Evolutionary conservation across 1,140 invertebrate genomes (phyloP).

Genomic region (Drosophila pseudoobscura): DNA sequence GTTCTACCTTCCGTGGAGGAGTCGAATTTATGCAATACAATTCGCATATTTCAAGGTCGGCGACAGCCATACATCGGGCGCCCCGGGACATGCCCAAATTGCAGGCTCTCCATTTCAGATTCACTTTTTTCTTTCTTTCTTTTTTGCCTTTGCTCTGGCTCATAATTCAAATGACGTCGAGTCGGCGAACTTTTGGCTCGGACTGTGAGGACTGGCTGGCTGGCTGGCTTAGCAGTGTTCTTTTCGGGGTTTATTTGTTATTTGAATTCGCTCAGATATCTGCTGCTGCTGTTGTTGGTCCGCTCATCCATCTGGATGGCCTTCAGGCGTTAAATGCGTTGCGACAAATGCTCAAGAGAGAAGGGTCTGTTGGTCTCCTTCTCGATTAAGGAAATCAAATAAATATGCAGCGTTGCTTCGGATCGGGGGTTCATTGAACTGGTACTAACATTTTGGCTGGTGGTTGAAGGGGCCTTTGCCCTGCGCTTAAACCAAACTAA

Average conservation of each 20-base stretch:
- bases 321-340: slow-evolving; percentile 76
- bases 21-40: slow-evolving; percentile 67
- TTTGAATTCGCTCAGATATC: slow-evolving; percentile 43
- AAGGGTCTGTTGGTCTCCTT: slow-evolving; percentile 27
- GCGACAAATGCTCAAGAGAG: slow-evolving; percentile 65
- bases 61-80: slow-evolving; percentile 29
- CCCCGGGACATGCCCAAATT: slow-evolving; percentile 56
- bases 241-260: slow-evolving; percentile 55
- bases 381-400: slow-evolving; percentile 74
- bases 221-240: slow-evolving; percentile 22
- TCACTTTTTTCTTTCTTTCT: slow-evolving; percentile 61
- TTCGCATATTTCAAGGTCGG: slow-evolving; percentile 75
- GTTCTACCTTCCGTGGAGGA: slow-evolving; percentile 7
- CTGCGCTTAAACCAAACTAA: slow-evolving; percentile 18
- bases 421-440: slow-evolving; percentile 59
- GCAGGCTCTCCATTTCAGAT: slow-evolving; percentile 72
- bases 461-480: slow-evolving; percentile 44
- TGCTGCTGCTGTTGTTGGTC: too few relatives aligned
- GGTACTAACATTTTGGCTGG: slow-evolving; percentile 59
- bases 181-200: slow-evolving; percentile 39
- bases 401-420: slow-evolving; percentile 57
- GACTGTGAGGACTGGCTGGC: too few relatives aligned
- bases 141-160: slow-evolving; percentile 7
- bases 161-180: slow-evolving; percentile 62
- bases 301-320: slow-evolving; percentile 69